Evolutionary conservation across 2,113 vertebrate genomes (phyloP).

Genomic region (Leucoraja erinaceus): DNA sequence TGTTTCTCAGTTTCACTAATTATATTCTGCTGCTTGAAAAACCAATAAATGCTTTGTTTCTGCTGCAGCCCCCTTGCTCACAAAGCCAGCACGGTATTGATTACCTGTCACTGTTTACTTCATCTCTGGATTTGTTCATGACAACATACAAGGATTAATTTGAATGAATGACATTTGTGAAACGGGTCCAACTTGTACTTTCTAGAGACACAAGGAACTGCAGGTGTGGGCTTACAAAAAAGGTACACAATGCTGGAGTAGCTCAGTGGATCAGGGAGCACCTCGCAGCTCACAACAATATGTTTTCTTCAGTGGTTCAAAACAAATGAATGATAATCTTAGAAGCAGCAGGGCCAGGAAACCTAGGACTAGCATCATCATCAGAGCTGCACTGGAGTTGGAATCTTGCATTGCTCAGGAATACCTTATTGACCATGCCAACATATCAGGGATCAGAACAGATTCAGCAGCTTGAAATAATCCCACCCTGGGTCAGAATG

Average conservation of each 20-base stretch:
- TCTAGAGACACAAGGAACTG: constrained; percentile 41
- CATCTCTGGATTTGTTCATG: constrained; percentile 58
- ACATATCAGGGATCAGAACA: background rate
- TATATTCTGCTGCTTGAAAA: constrained; percentile 37
- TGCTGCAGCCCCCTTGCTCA: constrained; percentile 50
- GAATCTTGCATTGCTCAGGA: background rate
- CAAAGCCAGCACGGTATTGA: constrained; percentile 62
- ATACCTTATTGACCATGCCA: background rate
- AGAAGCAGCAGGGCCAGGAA: background rate
- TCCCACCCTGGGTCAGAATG: background rate
- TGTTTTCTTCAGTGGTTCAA: background rate
- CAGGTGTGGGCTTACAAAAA: too few species aligned
- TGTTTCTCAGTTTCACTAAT: background rate
- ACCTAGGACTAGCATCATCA: background rate
- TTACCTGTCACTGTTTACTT: constrained; percentile 60
- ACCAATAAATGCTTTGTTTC: constrained; percentile 53
- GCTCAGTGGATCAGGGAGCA: constrained; percentile 62
- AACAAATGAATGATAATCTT: background rate
- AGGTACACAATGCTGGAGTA: too few species aligned
- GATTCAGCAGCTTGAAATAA: background rate
- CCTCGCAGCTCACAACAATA: constrained; percentile 42
- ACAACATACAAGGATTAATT: constrained; percentile 64
- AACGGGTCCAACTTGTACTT: constrained; percentile 67
- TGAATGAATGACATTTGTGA: constrained; percentile 66
- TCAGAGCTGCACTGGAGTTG: background rate